A percentile compares a stretch with the other conserved stretches of the same genome.
Evolutionary conservation across 2,888 invertebrate genomes (phyloP).

Genomic region (Pyrrhosoma nymphula): DNA sequence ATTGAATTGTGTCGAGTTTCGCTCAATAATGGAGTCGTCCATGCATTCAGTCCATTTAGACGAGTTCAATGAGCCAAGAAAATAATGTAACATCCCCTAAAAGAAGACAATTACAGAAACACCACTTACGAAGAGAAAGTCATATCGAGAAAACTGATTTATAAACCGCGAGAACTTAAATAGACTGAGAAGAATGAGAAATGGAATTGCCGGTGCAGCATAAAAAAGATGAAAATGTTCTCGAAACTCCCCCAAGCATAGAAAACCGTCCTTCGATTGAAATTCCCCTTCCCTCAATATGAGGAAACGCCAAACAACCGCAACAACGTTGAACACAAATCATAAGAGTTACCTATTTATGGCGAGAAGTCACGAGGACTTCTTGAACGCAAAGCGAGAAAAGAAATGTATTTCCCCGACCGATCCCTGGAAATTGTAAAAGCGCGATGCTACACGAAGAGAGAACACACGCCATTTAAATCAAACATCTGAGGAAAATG

Average conservation of each 20-base stretch:
- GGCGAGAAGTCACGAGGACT: neutral
- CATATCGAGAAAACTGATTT: neutral
- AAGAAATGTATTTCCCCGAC: neutral
- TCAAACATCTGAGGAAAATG: too few relatives aligned
- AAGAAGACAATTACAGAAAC: neutral
- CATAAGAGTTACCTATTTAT: neutral
- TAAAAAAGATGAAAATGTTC: conserved; percentile 7
- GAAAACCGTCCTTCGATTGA: neutral
- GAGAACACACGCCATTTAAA: too few relatives aligned
- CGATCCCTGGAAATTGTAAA: too few relatives aligned
- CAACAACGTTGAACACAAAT: neutral
- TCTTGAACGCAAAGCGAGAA: neutral
- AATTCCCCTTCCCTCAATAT: neutral
- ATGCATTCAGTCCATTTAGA: neutral
- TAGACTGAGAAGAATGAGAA: conserved; percentile 22
- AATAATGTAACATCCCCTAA: conserved; percentile 6
- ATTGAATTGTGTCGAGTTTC: neutral
- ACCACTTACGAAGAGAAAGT: neutral
- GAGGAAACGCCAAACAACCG: neutral
- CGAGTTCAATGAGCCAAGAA: conserved; percentile 4
- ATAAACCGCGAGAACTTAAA: neutral
- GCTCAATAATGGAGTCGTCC: neutral
- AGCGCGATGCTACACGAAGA: too few relatives aligned
- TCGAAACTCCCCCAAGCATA: conserved; percentile 4
- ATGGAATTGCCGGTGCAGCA: neutral